Percentiles rank a stretch among this genome's conserved stretches.
Evolutionary conservation across 2,113 vertebrate genomes (phyloP).

Genomic region (Pachycephala philippinensis): DNA sequence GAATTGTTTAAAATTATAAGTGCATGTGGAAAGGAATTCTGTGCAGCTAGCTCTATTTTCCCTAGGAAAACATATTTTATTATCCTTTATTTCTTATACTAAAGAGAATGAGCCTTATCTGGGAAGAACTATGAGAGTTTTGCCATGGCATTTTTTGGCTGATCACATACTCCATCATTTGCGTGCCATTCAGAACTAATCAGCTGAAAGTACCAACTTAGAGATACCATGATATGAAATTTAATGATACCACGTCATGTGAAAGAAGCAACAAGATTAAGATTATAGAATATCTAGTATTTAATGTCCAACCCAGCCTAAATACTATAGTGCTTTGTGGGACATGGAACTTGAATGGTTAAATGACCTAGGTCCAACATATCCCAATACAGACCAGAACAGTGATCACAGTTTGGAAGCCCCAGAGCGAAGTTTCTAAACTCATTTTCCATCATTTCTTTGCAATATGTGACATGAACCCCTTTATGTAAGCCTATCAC

Average conservation of each 20-base stretch:
- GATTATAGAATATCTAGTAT: neutral
- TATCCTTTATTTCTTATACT: neutral
- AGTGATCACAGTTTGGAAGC: neutral
- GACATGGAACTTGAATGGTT: neutral
- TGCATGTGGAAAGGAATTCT: neutral
- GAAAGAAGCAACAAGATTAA: neutral
- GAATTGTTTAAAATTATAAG: constrained; percentile 20
- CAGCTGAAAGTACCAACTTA: neutral
- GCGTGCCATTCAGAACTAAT: neutral
- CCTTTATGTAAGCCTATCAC: neutral
- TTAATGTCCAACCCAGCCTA: neutral
- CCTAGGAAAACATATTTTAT: neutral
- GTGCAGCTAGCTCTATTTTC: neutral
- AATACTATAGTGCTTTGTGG: neutral
- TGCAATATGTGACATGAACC: neutral
- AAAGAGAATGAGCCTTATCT: neutral
- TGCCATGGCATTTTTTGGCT: neutral
- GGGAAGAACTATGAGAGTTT: neutral
- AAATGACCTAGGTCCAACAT: neutral
- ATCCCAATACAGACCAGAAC: neutral
- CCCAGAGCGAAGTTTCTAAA: neutral
- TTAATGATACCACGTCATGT: accelerated
- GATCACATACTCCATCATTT: neutral
- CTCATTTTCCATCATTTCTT: neutral
- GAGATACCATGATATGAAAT: neutral